Evolutionary conservation across 1,140 invertebrate genomes (phyloP), one percentile per base, ranked within the genome.

Genomic region (Aphaenogaster rudis): DNA sequence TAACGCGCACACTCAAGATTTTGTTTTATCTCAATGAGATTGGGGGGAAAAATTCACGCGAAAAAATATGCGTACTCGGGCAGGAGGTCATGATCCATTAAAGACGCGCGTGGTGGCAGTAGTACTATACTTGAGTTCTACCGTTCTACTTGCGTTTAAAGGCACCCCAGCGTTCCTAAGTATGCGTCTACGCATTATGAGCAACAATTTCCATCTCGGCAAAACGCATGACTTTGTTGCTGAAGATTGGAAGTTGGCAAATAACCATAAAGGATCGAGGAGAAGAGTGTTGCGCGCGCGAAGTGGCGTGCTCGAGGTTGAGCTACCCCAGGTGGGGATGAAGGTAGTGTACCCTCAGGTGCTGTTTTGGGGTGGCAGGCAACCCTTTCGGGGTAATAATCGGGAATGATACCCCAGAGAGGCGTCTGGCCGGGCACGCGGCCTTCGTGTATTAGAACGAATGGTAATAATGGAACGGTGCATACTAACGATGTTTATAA

Each of bases 351-450:
- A 95, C 94, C 94, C 94, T 94, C 92, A 94, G 94, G 94, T 94
- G 88, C 92, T 93, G 90, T 95, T 95, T 86, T 90, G 86, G 71
- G 42, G 84, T 87, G 86, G 88, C 78, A 72, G 64, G 90, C 92
- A 95, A 95, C 94, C 94, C 94, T 94, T 95, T 94, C 92, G 88
- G 91, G 86, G 93, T 95, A 94, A 94, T 95, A 95, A 94, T 94
- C 93, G 93, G 85, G 90, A 95, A 95, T 93, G 94, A 94, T 92
- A 88, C 94, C 94, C 94, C 79, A 67, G 94, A 94, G 94, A 94
- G 90, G 57, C 86, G 91, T 92, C 86, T 91, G 91, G 89, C 85
- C 84, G 66, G 52, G 50, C 80, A 81, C 59, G 80, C 77, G 67
- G 71, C 88, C 86, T 91, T 84, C 64, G 85, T 84, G 90, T 93